Conservation (phyloP, 2,888 invertebrate genomes). For the Tanypteryx hageni region DNA sequence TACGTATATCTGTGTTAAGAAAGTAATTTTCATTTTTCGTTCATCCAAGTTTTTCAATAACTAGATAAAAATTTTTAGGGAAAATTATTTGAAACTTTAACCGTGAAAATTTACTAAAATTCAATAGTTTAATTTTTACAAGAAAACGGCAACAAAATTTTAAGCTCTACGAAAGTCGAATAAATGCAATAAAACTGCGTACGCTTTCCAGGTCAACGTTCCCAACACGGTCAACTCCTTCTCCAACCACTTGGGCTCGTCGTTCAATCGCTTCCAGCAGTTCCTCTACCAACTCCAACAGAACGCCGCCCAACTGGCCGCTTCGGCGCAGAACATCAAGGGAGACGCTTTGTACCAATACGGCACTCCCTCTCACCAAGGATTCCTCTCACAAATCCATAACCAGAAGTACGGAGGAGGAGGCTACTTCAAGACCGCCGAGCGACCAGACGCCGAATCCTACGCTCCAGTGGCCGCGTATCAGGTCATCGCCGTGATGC, state of each 20-base stretch:
- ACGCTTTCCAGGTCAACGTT: not conserved
- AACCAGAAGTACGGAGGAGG: not conserved
- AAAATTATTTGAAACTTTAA: not conserved
- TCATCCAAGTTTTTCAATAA: too few relatives aligned
- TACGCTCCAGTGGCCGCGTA: not conserved
- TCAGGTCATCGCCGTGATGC: slow-evolving; percentile 48
- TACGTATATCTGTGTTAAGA: too few relatives aligned
- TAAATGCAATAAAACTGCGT: not conserved
- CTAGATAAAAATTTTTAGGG: too few relatives aligned
- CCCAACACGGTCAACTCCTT: not conserved
- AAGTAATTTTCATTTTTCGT: too few relatives aligned
- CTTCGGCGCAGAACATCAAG: slow-evolving; percentile 33
- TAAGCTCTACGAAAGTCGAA: too few relatives aligned
- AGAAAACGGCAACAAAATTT: not conserved
- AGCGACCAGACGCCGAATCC: not conserved
- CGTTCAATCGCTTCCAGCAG: not conserved
- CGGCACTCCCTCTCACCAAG: not conserved
- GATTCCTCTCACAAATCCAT: not conserved
- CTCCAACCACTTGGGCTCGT: not conserved
- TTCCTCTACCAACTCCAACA: slow-evolving; percentile 26
- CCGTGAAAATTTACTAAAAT: not conserved
- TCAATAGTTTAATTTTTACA: not conserved
- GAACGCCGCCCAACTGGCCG: not conserved
- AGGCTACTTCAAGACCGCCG: not conserved
- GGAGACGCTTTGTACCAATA: slow-evolving; percentile 3